A percentile compares a stretch with the other conserved stretches of the same genome.
These are phyloP conservation scores for Amphipoea lucens DNA, from an alignment of 2,888 invertebrate genomes.

Conservation along the genomic window DNA sequence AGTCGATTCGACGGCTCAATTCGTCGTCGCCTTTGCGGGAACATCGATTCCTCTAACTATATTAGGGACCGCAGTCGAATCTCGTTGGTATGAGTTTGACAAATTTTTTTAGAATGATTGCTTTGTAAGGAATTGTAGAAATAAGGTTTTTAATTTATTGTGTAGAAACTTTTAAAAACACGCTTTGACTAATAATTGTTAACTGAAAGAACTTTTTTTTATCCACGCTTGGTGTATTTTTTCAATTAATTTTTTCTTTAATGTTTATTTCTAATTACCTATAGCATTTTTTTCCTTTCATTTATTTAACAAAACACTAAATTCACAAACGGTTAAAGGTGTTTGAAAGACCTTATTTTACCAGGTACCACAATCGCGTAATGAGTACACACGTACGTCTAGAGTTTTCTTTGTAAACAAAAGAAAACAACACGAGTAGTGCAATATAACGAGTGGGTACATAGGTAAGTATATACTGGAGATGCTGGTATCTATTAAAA, in stretches of 20 bases:
- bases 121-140: background rate
- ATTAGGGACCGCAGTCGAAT: constrained; percentile 44
- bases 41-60: constrained; percentile 54
- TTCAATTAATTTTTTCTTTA: background rate
- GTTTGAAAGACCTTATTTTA: constrained; percentile 14
- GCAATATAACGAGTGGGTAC: background rate
- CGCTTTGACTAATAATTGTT: background rate
- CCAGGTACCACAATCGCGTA: background rate
- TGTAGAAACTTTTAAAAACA: background rate
- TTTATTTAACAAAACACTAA: background rate
- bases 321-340: background rate
- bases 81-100: constrained; percentile 6
- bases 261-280: background rate
- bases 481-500: no score
- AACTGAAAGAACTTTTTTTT: background rate
- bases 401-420: constrained; percentile 6
- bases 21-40: constrained; percentile 55
- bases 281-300: background rate
- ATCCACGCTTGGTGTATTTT: background rate
- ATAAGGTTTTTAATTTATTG: no score
- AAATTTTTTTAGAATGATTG: constrained; percentile 15
- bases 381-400: background rate
- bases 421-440: background rate
- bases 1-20: constrained; percentile 44
- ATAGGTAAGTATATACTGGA: no score